phyloP scores from a whole-genome alignment of 2,113 vertebrate species.

The Rhegmatorhina hoffmannsi region DNA sequence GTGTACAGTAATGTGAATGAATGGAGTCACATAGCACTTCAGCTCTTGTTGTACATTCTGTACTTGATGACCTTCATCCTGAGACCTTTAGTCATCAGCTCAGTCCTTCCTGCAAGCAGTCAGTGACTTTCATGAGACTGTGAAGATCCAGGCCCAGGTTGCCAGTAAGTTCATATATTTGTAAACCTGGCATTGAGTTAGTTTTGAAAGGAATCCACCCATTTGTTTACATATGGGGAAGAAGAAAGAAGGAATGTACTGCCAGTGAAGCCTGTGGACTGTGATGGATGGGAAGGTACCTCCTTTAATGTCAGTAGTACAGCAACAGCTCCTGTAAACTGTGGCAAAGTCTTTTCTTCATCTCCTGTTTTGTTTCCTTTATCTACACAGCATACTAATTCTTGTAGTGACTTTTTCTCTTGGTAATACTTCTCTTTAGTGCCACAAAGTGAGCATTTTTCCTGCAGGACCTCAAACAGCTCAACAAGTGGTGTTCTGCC shows the following conservation, averaged over 20 bases:
- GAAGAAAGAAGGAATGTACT: not conserved
- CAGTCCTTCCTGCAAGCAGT: not conserved
- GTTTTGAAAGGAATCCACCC: not conserved
- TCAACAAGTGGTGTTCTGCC: conserved; percentile 11
- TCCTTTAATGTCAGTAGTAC: not conserved
- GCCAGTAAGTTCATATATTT: not conserved
- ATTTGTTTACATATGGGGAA: not conserved
- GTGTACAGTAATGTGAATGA: not conserved
- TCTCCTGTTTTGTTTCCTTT: not conserved
- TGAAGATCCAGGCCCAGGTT: not conserved
- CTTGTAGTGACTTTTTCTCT: not conserved
- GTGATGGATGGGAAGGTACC: not conserved
- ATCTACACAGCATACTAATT: not conserved
- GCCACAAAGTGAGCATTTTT: conserved; percentile 44
- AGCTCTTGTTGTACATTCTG: not conserved
- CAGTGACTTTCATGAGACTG: rapidly evolving
- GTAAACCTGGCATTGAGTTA: not conserved
- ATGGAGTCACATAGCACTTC: not conserved
- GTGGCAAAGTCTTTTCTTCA: not conserved
- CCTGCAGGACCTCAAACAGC: conserved; percentile 47
- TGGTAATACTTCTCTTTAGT: not conserved
- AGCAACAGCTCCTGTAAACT: not conserved
- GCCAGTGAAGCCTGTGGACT: not conserved
- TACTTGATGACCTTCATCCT: not conserved
- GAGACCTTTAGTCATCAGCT: not conserved